phyloP scores from a whole-genome alignment of 2,888 invertebrate genomes.

The Xylota segnis region DNA sequence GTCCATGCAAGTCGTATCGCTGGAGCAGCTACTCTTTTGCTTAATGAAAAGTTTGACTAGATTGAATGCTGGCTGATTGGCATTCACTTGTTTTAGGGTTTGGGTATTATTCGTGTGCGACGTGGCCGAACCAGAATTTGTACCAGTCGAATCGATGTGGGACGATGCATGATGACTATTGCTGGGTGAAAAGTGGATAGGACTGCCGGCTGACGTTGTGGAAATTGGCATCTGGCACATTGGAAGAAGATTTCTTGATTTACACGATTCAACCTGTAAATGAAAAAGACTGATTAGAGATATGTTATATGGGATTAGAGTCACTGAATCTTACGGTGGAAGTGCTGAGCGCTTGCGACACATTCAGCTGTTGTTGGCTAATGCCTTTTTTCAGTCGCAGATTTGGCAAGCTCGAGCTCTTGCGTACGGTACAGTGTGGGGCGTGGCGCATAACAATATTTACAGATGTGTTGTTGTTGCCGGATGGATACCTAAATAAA shows the following conservation, averaged over 20 bases:
- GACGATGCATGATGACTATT: slow-evolving; percentile 76
- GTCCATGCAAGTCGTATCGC: slow-evolving; percentile 90
- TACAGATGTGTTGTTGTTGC: slow-evolving; percentile 88
- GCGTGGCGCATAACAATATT: slow-evolving; percentile 86
- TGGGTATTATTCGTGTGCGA: slow-evolving; percentile 78
- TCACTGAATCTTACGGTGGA: slow-evolving; percentile 87
- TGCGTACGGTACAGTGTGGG: slow-evolving; percentile 86
- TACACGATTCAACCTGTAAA: slow-evolving; percentile 80
- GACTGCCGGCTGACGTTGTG: slow-evolving; percentile 65
- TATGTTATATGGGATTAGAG: not conserved
- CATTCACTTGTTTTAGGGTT: slow-evolving; percentile 82
- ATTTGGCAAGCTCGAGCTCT: slow-evolving; percentile 93
- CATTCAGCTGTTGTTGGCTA: slow-evolving; percentile 81
- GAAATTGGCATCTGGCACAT: slow-evolving; percentile 85
- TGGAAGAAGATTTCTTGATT: slow-evolving; percentile 83
- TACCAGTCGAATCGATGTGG: slow-evolving; percentile 72
- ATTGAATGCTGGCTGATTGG: slow-evolving; percentile 90
- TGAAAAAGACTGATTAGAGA: not conserved
- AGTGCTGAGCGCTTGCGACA: slow-evolving; percentile 87
- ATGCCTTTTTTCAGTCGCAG: slow-evolving; percentile 84
- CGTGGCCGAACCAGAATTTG: slow-evolving; percentile 82
- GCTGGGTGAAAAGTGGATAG: slow-evolving; percentile 80
- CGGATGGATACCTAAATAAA: slow-evolving; percentile 89
- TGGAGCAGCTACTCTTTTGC: slow-evolving; percentile 92
- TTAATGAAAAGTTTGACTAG: slow-evolving; percentile 95